A percentile compares a stretch with the other conserved stretches of the same genome.
phyloP scores from a whole-genome alignment of 2,113 vertebrate species.

The Meriones unguiculatus region DNA sequence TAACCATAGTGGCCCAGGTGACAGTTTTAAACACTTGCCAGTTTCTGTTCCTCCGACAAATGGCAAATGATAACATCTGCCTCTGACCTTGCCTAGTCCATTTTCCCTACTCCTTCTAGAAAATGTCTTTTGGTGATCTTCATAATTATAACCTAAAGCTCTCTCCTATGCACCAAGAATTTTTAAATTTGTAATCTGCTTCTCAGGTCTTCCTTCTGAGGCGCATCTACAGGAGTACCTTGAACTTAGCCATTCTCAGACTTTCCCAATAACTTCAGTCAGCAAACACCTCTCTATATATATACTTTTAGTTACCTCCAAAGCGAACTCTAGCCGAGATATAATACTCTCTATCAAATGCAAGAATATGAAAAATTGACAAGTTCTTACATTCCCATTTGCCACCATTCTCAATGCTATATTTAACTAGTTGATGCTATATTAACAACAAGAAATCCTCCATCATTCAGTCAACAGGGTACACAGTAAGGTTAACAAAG shows the following conservation, averaged over 20 bases:
- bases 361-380: conserved; percentile 31
- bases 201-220: background rate
- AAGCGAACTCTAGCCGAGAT: conserved; percentile 19
- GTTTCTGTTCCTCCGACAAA: conserved; percentile 21
- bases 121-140: conserved; percentile 42
- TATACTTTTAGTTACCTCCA: conserved; percentile 8
- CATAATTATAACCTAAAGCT: conserved; percentile 32
- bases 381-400: background rate
- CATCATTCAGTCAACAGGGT: background rate
- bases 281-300: background rate
- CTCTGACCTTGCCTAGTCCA: background rate
- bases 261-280: conserved; percentile 13
- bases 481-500: conserved; percentile 32
- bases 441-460: conserved; percentile 45
- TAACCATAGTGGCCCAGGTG: background rate
- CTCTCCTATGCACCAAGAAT: conserved; percentile 33
- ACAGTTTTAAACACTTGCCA: background rate
- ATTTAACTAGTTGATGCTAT: conserved; percentile 33
- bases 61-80: background rate
- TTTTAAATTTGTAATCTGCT: conserved; percentile 39
- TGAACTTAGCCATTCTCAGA: background rate
- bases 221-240: background rate
- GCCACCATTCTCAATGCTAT: conserved; percentile 41
- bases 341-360: conserved; percentile 39
- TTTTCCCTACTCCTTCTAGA: conserved; percentile 41